phyloP scores from a whole-genome alignment of 2,797 vertebrate genomes.

The Urocyon cinereoargenteus region DNA sequence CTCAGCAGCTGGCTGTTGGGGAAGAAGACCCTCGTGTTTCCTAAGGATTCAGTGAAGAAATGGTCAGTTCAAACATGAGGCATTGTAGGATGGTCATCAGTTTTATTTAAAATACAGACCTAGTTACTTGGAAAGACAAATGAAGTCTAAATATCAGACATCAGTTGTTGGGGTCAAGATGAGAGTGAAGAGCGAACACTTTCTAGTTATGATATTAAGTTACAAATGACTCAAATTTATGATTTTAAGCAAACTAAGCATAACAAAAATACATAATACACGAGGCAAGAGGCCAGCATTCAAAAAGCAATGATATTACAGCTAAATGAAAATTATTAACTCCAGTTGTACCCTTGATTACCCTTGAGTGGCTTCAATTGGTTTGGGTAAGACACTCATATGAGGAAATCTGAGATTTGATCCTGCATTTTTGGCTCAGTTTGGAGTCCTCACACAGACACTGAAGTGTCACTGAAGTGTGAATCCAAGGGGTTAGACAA shows the following conservation, averaged over 20 bases:
- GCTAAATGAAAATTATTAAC: conserved; percentile 82
- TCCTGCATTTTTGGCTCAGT: conserved; percentile 60
- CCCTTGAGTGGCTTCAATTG: conserved; percentile 77
- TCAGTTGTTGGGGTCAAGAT: conserved; percentile 59
- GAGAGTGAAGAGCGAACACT: conserved; percentile 53
- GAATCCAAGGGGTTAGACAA: conserved; percentile 57
- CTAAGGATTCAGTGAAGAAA: background rate
- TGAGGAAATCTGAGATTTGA: conserved; percentile 75
- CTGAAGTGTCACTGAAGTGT: conserved; percentile 28
- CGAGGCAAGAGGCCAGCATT: conserved; percentile 79
- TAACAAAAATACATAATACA: conserved; percentile 76
- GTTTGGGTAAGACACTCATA: conserved; percentile 65
- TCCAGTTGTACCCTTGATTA: conserved; percentile 81
- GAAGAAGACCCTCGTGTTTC: background rate
- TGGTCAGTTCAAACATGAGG: conserved; percentile 15
- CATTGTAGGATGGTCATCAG: background rate
- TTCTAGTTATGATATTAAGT: conserved; percentile 72
- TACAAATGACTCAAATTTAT: conserved; percentile 77
- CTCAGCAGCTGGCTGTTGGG: background rate
- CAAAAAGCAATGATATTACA: conserved; percentile 68
- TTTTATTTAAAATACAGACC: conserved; percentile 44
- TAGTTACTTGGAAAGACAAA: conserved; percentile 56
- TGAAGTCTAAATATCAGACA: conserved; percentile 61
- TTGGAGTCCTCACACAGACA: conserved; percentile 58
- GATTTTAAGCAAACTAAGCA: conserved; percentile 77